Conservation (phyloP, 1,140 invertebrate species). For the Musca vetustissima region DNA sequence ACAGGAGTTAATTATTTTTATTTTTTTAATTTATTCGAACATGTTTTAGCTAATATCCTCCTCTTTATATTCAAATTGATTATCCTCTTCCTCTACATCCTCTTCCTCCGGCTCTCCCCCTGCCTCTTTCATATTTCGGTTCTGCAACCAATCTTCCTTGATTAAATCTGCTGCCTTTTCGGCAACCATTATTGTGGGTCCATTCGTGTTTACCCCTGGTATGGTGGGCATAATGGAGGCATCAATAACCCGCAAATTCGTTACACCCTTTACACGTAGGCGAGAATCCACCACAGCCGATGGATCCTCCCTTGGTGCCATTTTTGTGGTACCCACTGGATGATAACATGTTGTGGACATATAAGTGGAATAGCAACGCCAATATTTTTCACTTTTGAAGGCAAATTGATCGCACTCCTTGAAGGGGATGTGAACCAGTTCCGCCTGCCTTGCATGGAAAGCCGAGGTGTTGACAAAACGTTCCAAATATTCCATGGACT, state of each 20-base stretch:
- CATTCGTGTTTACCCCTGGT: conserved; percentile 73
- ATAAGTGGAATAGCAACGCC: conserved; percentile 65
- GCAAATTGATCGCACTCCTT: conserved; percentile 60
- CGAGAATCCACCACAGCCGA: conserved; percentile 68
- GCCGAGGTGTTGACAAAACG: conserved; percentile 61
- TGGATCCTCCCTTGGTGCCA: conserved; percentile 66
- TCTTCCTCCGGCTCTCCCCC: neutral
- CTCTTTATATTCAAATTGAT: too few relatives aligned
- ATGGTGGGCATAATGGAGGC: conserved; percentile 78
- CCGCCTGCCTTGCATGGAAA: conserved; percentile 62
- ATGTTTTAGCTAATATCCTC: too few relatives aligned
- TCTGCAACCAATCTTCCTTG: conserved; percentile 63
- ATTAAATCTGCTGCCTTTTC: conserved; percentile 75
- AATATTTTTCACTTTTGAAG: conserved; percentile 60
- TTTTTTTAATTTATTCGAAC: too few relatives aligned
- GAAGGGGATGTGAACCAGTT: conserved; percentile 61
- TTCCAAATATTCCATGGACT: conserved; percentile 66
- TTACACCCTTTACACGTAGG: conserved; percentile 67
- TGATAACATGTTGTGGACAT: conserved; percentile 68
- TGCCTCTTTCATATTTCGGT: too few relatives aligned
- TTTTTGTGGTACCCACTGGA: conserved; percentile 74
- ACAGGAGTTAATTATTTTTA: too few relatives aligned
- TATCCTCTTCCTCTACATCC: too few relatives aligned
- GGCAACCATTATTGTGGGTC: conserved; percentile 74
- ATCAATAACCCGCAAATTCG: conserved; percentile 71